Evolutionary conservation across 2,797 vertebrate species (phyloP).

Genomic region (Urocyon cinereoargenteus): DNA sequence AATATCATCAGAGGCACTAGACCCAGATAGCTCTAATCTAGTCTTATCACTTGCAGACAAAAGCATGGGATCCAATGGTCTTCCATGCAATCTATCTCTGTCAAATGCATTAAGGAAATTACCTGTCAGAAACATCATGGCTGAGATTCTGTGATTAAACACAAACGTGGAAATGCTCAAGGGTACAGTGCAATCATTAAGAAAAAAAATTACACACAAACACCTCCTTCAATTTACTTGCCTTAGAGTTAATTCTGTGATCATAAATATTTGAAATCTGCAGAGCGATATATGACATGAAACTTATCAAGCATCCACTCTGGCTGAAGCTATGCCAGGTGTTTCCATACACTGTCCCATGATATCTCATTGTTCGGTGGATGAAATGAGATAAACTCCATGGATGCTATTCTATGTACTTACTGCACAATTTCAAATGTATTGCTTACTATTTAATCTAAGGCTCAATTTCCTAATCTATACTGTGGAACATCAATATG

Average conservation of each 20-base stretch:
- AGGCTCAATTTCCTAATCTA: constrained; percentile 3
- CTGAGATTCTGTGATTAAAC: constrained; percentile 93
- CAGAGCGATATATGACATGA: constrained; percentile 83
- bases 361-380: background rate
- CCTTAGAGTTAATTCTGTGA: constrained; percentile 83
- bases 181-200: constrained; percentile 86
- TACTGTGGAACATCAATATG: background rate
- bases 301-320: background rate
- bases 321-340: background rate
- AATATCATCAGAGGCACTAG: constrained; percentile 87
- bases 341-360: background rate
- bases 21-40: constrained; percentile 90
- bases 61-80: constrained; percentile 89
- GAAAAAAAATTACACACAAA: constrained; percentile 69
- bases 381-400: background rate
- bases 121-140: constrained; percentile 93
- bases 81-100: constrained; percentile 93
- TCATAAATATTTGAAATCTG: constrained; percentile 85
- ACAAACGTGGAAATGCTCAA: constrained; percentile 90
- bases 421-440: background rate
- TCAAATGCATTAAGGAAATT: constrained; percentile 94
- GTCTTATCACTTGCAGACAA: constrained; percentile 91
- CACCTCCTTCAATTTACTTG: constrained; percentile 87
- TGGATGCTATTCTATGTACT: background rate
- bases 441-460: background rate